phyloP scores from a whole-genome alignment of 2,888 invertebrate genomes.

The Acrobasis repandana region DNA sequence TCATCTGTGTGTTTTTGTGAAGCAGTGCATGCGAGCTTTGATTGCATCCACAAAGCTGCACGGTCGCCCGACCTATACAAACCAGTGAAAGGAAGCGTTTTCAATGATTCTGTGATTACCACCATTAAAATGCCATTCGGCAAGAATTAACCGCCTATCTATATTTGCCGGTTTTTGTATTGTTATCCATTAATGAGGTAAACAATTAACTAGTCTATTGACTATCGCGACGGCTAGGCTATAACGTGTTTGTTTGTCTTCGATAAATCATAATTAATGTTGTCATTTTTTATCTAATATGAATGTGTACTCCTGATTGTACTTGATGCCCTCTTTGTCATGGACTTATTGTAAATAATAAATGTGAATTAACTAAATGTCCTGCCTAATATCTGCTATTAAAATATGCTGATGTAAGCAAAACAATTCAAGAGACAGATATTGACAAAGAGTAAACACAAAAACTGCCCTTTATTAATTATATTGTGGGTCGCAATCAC shows the following conservation, averaged over 20 bases:
- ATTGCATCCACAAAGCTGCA: conserved; percentile 45
- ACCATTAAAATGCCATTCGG: conserved; percentile 52
- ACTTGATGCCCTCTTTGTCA: neutral
- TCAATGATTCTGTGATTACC: conserved; percentile 55
- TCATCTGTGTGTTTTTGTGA: conserved; percentile 23
- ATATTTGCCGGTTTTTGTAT: conserved; percentile 10
- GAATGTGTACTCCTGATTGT: neutral
- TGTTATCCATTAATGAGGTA: conserved; percentile 25
- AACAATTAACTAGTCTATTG: conserved; percentile 9
- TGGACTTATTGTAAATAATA: neutral
- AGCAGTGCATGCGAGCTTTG: conserved; percentile 44
- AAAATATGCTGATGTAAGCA: neutral
- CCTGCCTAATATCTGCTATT: too few species aligned
- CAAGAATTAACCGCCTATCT: conserved; percentile 4
- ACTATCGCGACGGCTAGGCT: conserved; percentile 9
- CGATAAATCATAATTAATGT: neutral
- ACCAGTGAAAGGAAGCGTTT: conserved; percentile 61
- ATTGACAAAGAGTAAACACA: too few species aligned
- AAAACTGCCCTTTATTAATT: too few species aligned
- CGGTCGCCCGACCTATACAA: conserved; percentile 41
- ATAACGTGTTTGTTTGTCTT: conserved; percentile 32
- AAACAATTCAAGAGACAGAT: too few species aligned
- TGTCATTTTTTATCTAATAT: conserved; percentile 2
- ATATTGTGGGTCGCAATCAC: neutral
- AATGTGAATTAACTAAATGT: too few species aligned